These are phyloP conservation scores for Caenorhabditis sp. DNA, from an alignment of 2,888 invertebrate species.

Conservation along the genomic window DNA sequence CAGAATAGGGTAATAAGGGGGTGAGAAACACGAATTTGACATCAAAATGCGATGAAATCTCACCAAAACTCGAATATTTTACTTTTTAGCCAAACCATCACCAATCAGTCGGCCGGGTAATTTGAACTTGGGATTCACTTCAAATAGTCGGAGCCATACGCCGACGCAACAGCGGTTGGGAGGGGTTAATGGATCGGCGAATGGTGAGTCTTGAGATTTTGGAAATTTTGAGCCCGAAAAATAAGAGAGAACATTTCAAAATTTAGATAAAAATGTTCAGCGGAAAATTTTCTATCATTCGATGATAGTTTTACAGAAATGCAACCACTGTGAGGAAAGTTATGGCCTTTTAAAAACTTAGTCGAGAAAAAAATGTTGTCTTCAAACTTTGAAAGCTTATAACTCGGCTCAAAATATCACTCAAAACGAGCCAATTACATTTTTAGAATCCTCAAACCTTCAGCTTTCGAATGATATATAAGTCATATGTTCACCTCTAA, in stretches of 20 bases:
- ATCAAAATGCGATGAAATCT: too few species aligned
- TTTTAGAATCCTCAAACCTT: neutral
- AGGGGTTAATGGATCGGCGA: conserved; percentile 17
- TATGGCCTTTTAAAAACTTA: neutral
- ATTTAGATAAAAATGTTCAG: too few species aligned
- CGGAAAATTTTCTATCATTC: too few species aligned
- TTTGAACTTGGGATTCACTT: conserved; percentile 37
- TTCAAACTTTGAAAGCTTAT: neutral
- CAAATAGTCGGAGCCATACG: conserved; percentile 53
- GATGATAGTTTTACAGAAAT: too few species aligned
- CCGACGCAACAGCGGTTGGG: conserved; percentile 50
- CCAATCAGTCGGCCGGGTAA: conserved; percentile 41
- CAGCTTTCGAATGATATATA: neutral
- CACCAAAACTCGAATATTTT: too few species aligned
- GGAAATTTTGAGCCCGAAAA: too few species aligned
- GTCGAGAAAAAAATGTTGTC: neutral
- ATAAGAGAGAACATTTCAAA: too few species aligned
- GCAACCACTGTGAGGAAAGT: neutral
- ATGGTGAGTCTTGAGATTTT: conserved; percentile 14
- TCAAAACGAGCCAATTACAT: neutral
- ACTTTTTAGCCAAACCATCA: conserved; percentile 35
- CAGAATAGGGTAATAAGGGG: too few species aligned
- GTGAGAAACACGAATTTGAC: too few species aligned
- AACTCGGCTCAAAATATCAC: too few species aligned
- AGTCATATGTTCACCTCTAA: neutral